Evolutionary conservation across 2,888 invertebrate species (phyloP), one percentile per base, ranked within the genome.

Genomic region (Heliothis peltigera): DNA sequence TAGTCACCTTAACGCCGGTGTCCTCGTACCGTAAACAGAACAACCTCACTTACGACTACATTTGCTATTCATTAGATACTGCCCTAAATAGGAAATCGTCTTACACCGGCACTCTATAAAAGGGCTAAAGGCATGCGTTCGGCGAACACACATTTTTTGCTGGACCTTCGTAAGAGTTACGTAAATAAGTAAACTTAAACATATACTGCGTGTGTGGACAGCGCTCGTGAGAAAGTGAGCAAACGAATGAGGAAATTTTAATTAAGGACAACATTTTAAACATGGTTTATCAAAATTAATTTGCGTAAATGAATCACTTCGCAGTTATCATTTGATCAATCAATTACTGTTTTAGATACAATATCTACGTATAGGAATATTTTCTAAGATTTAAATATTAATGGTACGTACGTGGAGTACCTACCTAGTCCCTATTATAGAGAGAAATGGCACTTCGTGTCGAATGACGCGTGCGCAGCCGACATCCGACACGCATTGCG

Each of bases 21-120:
- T 67, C 75, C 70, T 70, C 73, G 81, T 79, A 80, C 85, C 84
- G 82, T 87, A 87, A 84, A 85, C 76, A 84, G 85, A 84, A 83
- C 84, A 85, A 75, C 85, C 86, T 87, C 86, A 79, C 84, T 86
- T 86, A 85, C 87, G 77, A 86, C 83, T 83, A 82, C 87, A 89
- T 91, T 91, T 90, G 85, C 84, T 91, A 91, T 92, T 92, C 91
- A 92, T 92, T 92, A 91, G 88, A 89, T 86, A 89, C 84, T 79
- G 86, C 89, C 89, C 86, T 90, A 88, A 87, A 92, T 87, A 91
- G 91, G 83, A 85, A 89, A 87, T 83, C 81, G 84, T 85, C 87
- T 88, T 83, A 82, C 80, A 83, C 83, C 77, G 82, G 71, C 79
- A 75, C 73, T 59, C 89, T 88, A 79, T 90, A 91, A 83, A 90